A percentile compares a stretch with the other conserved stretches of the same genome.
Conservation (phyloP, 2,888 invertebrate species). For the Lutraria lutraria region DNA sequence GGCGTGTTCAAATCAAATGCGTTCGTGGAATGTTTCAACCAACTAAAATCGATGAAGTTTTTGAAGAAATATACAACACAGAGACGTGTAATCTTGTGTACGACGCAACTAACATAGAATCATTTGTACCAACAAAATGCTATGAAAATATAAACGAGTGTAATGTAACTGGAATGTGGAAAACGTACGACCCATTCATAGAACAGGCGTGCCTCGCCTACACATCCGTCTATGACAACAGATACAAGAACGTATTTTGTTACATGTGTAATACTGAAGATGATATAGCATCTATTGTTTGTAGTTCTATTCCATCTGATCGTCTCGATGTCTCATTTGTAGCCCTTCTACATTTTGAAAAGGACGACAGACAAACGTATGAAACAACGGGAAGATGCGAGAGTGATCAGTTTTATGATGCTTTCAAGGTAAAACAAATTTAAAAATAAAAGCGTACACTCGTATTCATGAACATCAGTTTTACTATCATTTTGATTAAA, state of each 20-base stretch:
- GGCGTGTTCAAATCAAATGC: slow-evolving; percentile 10
- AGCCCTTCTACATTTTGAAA: not conserved
- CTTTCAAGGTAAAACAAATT: not conserved
- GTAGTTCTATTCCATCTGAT: not conserved
- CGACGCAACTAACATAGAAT: not conserved
- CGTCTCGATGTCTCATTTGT: not conserved
- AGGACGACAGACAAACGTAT: not conserved
- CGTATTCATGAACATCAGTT: no score
- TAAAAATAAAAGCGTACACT: no score
- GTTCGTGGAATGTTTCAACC: not conserved
- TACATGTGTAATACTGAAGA: slow-evolving; percentile 44
- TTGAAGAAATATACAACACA: slow-evolving; percentile 15
- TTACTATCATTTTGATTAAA: no score
- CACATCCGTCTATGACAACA: slow-evolving; percentile 30
- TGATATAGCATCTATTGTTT: not conserved
- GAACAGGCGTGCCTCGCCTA: slow-evolving; percentile 48
- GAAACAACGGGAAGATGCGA: not conserved
- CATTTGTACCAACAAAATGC: not conserved
- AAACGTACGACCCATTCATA: slow-evolving; percentile 44
- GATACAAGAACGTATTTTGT: slow-evolving; percentile 52
- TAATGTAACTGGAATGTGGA: slow-evolving; percentile 51
- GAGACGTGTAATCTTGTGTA: slow-evolving; percentile 31
- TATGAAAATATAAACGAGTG: slow-evolving; percentile 11
- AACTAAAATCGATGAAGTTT: not conserved
- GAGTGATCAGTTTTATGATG: slow-evolving; percentile 13